Conservation (phyloP, 2,888 invertebrate species). For the Clusia tigrina region DNA sequence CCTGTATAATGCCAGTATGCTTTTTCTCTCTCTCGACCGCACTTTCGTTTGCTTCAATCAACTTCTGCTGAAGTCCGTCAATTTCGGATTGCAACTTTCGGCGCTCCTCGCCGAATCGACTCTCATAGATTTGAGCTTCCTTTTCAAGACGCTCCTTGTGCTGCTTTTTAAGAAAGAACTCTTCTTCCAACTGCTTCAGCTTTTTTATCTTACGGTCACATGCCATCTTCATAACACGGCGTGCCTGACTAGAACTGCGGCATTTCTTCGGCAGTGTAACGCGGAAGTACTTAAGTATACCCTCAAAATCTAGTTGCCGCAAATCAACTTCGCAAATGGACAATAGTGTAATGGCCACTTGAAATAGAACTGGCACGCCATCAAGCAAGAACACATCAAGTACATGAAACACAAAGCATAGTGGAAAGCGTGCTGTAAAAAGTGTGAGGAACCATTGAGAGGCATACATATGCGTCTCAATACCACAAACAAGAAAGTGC, state of each 20-base stretch:
- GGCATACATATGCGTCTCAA: conserved; percentile 99
- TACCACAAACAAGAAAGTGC: conserved; percentile 81
- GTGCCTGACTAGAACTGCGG: conserved; percentile 87
- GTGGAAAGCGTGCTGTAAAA: conserved; percentile 98
- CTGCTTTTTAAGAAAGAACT: conserved; percentile 81
- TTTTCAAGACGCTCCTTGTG: conserved; percentile 72
- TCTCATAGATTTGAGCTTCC: conserved; percentile 75
- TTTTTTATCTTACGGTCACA: conserved; percentile 93
- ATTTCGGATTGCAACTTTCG: conserved; percentile 65
- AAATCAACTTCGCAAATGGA: conserved; percentile 92
- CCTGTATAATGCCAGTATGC: conserved; percentile 83
- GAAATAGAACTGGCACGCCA: conserved; percentile 95
- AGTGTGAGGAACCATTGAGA: conserved; percentile 99
- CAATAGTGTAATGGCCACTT: conserved; percentile 92
- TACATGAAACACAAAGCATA: conserved; percentile 95
- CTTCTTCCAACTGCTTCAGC: conserved; percentile 93
- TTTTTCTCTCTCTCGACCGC: conserved; percentile 77
- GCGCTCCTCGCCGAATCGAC: conserved; percentile 66
- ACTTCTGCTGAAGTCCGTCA: conserved; percentile 75
- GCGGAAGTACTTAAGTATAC: conserved; percentile 96
- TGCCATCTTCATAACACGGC: conserved; percentile 88
- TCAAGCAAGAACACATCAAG: conserved; percentile 94
- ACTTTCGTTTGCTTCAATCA: conserved; percentile 78
- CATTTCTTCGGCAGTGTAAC: conserved; percentile 97
- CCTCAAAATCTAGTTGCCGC: conserved; percentile 94